phyloP scores from a whole-genome alignment of 2,888 invertebrate species.

The Busseola fusca region DNA sequence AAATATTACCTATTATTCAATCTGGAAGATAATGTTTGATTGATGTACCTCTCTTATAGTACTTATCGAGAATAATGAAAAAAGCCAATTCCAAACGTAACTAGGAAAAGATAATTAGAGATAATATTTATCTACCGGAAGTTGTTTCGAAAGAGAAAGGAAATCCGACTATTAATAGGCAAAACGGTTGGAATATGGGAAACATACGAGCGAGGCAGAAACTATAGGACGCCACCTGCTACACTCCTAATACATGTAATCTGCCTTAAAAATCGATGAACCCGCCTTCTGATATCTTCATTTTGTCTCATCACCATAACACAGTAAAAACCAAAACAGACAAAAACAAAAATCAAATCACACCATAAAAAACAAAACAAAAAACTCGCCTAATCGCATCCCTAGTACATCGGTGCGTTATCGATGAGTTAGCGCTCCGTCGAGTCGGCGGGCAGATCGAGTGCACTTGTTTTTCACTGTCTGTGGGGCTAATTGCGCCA shows the following conservation, averaged over 20 bases:
- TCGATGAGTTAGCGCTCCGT: slow-evolving; percentile 73
- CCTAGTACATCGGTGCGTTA: slow-evolving; percentile 71
- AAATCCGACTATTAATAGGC: background rate
- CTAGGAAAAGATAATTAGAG: background rate
- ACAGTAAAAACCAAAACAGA: background rate
- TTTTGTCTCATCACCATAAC: background rate
- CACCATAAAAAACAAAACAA: slow-evolving; percentile 26
- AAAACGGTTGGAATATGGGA: background rate
- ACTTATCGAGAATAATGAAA: background rate
- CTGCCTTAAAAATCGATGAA: background rate
- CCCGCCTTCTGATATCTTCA: background rate
- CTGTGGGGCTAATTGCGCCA: slow-evolving; percentile 87
- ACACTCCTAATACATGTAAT: background rate
- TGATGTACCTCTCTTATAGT: background rate
- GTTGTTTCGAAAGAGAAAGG: background rate
- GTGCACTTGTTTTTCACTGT: slow-evolving; percentile 89
- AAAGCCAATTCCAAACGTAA: background rate
- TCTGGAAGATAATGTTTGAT: background rate
- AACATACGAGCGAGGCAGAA: background rate
- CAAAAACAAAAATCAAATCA: slow-evolving; percentile 14
- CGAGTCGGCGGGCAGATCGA: slow-evolving; percentile 80
- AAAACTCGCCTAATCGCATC: slow-evolving; percentile 59
- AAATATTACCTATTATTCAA: background rate
- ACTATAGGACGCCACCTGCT: background rate
- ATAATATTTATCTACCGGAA: background rate